phyloP scores from a whole-genome alignment of 1,140 invertebrate species.

The Odontomachus brunneus region DNA sequence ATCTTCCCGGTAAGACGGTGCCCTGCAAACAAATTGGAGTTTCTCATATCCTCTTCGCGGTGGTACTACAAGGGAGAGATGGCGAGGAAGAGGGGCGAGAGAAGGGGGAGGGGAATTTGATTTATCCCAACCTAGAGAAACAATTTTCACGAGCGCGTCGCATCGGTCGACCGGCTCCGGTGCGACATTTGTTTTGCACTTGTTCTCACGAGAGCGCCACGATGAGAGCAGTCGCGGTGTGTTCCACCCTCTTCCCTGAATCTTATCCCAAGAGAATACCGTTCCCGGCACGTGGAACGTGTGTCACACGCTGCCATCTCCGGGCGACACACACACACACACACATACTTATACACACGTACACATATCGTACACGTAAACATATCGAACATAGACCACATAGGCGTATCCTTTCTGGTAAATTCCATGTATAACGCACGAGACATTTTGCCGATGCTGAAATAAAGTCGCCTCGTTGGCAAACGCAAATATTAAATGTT shows the following conservation, averaged over 20 bases:
- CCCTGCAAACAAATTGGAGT: conserved; percentile 29
- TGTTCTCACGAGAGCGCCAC: conserved; percentile 83
- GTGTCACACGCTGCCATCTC: conserved; percentile 75
- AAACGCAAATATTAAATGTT: not conserved
- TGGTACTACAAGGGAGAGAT: not conserved
- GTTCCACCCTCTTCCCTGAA: conserved; percentile 76
- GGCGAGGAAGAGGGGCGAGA: not conserved
- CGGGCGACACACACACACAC: conserved; percentile 38
- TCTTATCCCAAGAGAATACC: conserved; percentile 75
- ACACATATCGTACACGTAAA: conserved; percentile 36
- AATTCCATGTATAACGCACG: conserved; percentile 27
- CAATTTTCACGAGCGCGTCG: conserved; percentile 58
- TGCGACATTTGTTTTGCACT: conserved; percentile 83
- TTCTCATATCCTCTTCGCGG: conserved; percentile 12
- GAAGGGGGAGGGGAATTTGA: conserved; percentile 56
- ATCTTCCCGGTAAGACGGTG: not conserved
- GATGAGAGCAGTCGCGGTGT: conserved; percentile 67
- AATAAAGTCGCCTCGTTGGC: not conserved
- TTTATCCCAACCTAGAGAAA: conserved; percentile 66
- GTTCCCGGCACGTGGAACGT: conserved; percentile 71
- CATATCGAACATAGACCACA: conserved; percentile 35
- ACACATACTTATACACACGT: conserved; percentile 9
- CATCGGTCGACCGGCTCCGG: conserved; percentile 63
- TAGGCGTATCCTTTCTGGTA: conserved; percentile 60
- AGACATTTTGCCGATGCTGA: not conserved